phyloP scores from a whole-genome alignment of 2,888 invertebrate species.

The Patella caerulea region DNA sequence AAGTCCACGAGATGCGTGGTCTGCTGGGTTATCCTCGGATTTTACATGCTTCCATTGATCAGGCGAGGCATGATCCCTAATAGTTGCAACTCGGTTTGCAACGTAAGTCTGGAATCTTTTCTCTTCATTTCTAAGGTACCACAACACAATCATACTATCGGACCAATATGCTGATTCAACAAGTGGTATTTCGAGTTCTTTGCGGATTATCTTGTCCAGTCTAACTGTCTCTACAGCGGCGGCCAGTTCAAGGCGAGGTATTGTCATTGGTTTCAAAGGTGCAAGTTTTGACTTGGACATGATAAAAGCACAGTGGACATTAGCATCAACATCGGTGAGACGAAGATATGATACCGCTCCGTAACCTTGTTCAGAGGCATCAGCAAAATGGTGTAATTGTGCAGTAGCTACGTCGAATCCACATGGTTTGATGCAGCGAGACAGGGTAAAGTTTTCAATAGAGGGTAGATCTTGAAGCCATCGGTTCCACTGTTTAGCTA shows the following conservation, averaged over 20 bases:
- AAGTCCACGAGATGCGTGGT: slow-evolving; percentile 31
- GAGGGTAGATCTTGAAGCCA: slow-evolving; percentile 13
- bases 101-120: slow-evolving; percentile 24
- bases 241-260: slow-evolving; percentile 15
- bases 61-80: slow-evolving; percentile 25
- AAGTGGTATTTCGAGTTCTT: not conserved
- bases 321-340: not conserved
- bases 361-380: not conserved
- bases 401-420: not conserved
- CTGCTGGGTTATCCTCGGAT: slow-evolving; percentile 37
- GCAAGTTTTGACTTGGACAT: slow-evolving; percentile 19
- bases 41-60: slow-evolving; percentile 32
- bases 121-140: slow-evolving; percentile 17
- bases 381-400: slow-evolving; percentile 14
- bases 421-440: not conserved
- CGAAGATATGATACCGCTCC: slow-evolving; percentile 14
- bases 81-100: slow-evolving; percentile 31
- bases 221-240: slow-evolving; percentile 14
- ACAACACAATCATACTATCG: slow-evolving; percentile 19
- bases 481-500: slow-evolving; percentile 2
- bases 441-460: not conserved
- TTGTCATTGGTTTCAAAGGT: slow-evolving; percentile 15
- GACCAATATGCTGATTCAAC: slow-evolving; percentile 20
- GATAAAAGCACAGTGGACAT: slow-evolving; percentile 9
- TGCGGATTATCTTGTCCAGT: slow-evolving; percentile 14